phyloP scores from a whole-genome alignment of 2,113 vertebrate genomes.

The Muntiacus muntjak region DNA sequence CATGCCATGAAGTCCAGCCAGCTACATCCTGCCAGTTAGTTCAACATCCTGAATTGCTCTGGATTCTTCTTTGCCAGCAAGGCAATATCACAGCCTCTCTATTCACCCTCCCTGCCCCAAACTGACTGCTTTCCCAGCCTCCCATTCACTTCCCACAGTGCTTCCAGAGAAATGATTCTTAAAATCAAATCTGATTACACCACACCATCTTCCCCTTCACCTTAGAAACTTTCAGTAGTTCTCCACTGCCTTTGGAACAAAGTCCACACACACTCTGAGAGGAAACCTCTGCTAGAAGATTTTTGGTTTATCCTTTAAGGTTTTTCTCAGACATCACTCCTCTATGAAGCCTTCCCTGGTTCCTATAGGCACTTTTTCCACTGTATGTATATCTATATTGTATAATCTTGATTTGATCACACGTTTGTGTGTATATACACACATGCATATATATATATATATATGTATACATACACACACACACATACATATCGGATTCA shows the following conservation, averaged over 20 bases:
- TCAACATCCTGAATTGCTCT: background rate
- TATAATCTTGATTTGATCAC: background rate
- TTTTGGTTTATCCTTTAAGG: background rate
- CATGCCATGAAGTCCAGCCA: background rate
- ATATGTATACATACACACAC: fast-evolving
- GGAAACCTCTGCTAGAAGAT: background rate
- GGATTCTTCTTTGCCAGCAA: slow-evolving; percentile 9
- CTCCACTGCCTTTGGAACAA: background rate
- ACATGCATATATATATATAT: background rate
- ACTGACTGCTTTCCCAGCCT: background rate
- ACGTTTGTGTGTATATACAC: background rate
- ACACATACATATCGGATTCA: background rate
- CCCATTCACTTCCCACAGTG: background rate
- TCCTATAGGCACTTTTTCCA: background rate
- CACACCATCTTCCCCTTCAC: background rate
- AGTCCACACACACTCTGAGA: background rate
- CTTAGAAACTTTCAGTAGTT: slow-evolving; percentile 1
- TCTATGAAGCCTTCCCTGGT: background rate
- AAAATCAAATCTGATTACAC: background rate
- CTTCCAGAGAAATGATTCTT: background rate
- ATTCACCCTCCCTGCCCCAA: background rate
- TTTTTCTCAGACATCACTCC: background rate
- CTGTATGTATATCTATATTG: background rate
- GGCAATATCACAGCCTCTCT: background rate
- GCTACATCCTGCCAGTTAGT: background rate